phyloP scores from a whole-genome alignment of 2,888 invertebrate genomes.

The Eristalis arbustorum region DNA sequence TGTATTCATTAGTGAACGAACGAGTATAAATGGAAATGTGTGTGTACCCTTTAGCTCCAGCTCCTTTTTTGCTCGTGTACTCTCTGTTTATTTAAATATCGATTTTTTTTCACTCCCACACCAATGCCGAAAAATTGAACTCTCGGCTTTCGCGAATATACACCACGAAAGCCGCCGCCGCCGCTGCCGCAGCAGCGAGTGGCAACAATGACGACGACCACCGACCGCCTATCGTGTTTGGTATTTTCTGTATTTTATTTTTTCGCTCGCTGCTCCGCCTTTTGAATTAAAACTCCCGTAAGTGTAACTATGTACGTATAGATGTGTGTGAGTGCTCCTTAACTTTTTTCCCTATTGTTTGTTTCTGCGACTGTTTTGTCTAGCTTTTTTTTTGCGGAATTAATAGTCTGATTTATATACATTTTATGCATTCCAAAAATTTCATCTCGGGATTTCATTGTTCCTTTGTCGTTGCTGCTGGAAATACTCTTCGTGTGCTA shows the following conservation, averaged over 20 bases:
- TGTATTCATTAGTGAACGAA: constrained; percentile 19
- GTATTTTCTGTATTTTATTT: constrained; percentile 32
- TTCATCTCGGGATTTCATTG: constrained; percentile 49
- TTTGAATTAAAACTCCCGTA: constrained; percentile 51
- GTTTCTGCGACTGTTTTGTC: constrained; percentile 46
- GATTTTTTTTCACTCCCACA: constrained; percentile 67
- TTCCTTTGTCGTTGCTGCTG: constrained; percentile 35
- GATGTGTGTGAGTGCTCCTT: constrained; percentile 36
- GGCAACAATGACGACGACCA: constrained; percentile 7
- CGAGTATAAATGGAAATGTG: too few species aligned
- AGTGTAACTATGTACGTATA: constrained; percentile 7
- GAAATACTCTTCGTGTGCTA: constrained; percentile 13
- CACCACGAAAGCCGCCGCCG: constrained; percentile 32
- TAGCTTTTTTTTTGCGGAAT: constrained; percentile 55
- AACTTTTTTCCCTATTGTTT: constrained; percentile 14
- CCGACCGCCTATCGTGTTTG: constrained; percentile 57
- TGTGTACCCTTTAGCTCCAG: constrained; percentile 25
- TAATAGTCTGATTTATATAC: constrained; percentile 69
- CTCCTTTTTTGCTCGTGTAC: constrained; percentile 14
- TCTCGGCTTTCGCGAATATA: constrained; percentile 54
- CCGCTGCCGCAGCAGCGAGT: not conserved
- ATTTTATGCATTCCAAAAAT: constrained; percentile 50
- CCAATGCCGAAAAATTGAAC: constrained; percentile 50
- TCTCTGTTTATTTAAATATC: constrained; percentile 68
- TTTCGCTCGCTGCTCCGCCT: constrained; percentile 64